Conservation (phyloP, 2,797 vertebrate genomes). For the Chelonia mydas region DNA sequence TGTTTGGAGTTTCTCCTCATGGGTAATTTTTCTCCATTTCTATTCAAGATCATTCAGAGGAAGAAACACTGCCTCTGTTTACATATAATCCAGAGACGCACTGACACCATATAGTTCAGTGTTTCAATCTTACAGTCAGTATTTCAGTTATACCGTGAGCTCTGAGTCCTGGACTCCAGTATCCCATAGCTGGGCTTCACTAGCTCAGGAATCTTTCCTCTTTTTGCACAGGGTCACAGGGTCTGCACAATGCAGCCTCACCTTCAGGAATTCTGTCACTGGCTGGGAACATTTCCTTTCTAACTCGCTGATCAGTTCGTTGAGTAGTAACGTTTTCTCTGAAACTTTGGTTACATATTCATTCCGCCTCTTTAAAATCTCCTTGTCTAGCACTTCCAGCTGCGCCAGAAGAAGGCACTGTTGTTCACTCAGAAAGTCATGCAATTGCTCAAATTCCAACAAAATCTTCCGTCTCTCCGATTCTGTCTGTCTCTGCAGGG, state of each 20-base stretch:
- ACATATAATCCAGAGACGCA: background rate
- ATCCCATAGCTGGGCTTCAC: background rate
- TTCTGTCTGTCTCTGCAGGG: slow-evolving; percentile 77
- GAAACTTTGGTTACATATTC: slow-evolving; percentile 78
- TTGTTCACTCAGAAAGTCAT: slow-evolving; percentile 85
- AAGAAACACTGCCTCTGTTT: background rate
- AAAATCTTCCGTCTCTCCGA: slow-evolving; percentile 81
- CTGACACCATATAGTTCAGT: background rate
- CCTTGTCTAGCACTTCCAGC: slow-evolving; percentile 77
- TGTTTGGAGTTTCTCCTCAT: background rate
- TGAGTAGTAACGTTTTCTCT: slow-evolving; percentile 64
- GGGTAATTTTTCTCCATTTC: background rate
- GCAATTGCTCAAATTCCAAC: slow-evolving; percentile 84
- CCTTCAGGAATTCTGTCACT: background rate
- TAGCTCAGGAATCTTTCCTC: background rate
- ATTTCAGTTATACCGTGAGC: background rate
- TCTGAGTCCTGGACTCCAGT: background rate
- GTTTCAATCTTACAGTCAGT: background rate
- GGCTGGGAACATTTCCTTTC: slow-evolving; percentile 2
- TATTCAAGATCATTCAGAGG: background rate
- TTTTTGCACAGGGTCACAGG: accelerated
- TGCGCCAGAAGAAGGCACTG: slow-evolving; percentile 84
- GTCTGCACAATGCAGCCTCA: background rate
- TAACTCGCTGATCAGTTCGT: accelerated
- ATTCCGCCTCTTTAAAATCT: slow-evolving; percentile 75